phyloP scores from a whole-genome alignment of 2,888 invertebrate species.

The Masnerella sp. region DNA sequence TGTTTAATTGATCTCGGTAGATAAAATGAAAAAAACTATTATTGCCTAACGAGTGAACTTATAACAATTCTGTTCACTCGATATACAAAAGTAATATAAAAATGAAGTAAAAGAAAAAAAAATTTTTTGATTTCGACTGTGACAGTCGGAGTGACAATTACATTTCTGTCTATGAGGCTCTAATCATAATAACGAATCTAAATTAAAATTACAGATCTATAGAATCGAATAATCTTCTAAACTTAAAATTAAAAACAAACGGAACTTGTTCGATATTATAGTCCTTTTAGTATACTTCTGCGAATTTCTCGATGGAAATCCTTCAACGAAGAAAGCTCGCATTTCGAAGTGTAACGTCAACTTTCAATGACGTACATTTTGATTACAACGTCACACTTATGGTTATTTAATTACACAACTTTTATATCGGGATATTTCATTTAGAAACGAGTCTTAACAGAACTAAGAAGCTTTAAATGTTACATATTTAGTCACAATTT shows the following conservation, averaged over 20 bases:
- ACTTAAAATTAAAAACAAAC: neutral
- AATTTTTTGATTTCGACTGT: no score
- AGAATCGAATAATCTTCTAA: neutral
- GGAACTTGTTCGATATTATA: neutral
- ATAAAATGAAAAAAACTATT: neutral
- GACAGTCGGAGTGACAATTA: no score
- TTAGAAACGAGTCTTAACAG: no score
- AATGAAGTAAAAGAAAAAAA: no score
- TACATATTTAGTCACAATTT: neutral
- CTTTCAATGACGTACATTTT: slow-evolving; percentile 4
- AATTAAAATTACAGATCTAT: neutral
- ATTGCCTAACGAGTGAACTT: neutral
- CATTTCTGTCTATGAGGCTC: no score
- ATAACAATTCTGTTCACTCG: neutral
- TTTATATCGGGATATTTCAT: slow-evolving; percentile 2
- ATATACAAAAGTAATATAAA: neutral
- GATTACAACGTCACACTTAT: slow-evolving; percentile 2
- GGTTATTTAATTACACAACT: slow-evolving; percentile 4
- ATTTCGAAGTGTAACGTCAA: slow-evolving; percentile 1
- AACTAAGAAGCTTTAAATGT: neutral
- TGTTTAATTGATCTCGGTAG: slow-evolving; percentile 16
- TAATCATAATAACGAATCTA: neutral
- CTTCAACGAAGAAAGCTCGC: slow-evolving; percentile 5
- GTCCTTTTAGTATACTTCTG: neutral
- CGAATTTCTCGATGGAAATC: neutral